phyloP scores from a whole-genome alignment of 2,113 vertebrate genomes.

The Anhinga anhinga region DNA sequence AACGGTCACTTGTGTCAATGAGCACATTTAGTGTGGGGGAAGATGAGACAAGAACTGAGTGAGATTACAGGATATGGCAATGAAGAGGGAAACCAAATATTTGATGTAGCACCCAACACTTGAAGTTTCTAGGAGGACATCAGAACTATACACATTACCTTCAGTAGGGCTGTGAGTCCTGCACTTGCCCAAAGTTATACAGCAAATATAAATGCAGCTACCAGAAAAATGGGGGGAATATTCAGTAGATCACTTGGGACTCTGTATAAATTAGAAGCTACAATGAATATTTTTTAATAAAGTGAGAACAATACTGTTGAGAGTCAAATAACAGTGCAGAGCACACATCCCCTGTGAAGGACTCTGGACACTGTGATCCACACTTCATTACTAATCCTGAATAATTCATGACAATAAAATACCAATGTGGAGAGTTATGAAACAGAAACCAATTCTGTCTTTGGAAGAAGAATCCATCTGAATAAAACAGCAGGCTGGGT shows the following conservation, averaged over 20 bases:
- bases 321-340: neutral
- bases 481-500: neutral
- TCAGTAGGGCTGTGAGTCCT: neutral
- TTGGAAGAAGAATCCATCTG: neutral
- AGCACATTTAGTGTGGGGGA: neutral
- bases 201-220: neutral
- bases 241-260: neutral
- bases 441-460: neutral
- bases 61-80: neutral
- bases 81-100: neutral
- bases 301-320: neutral
- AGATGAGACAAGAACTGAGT: neutral
- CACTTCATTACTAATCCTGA: neutral
- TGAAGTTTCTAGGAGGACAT: neutral
- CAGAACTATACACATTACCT: neutral
- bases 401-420: conserved; percentile 12
- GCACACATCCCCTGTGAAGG: neutral
- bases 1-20: neutral
- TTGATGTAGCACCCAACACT: neutral
- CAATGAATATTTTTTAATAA: neutral
- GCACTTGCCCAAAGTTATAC: neutral
- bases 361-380: neutral
- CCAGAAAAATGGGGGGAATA: neutral
- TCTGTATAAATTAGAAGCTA: neutral
- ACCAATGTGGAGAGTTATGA: neutral